A percentile compares a stretch with the other conserved stretches of the same genome.
Conservation (phyloP, 1,140 invertebrate species). For the Drosophila insularis region DNA sequence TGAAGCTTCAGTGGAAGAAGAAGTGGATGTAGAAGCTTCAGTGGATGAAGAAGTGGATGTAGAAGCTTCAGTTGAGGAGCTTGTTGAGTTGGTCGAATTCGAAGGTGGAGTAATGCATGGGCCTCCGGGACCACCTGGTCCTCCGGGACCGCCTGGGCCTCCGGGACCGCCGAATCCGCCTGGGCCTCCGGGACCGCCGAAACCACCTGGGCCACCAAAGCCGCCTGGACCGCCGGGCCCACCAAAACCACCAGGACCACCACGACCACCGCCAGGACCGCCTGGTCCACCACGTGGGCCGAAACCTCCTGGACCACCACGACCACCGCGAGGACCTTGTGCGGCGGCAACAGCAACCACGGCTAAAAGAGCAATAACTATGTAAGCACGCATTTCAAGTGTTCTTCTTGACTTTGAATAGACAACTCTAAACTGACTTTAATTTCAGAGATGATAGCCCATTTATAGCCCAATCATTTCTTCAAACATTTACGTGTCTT, state of each 20-base stretch:
- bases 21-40: not conserved
- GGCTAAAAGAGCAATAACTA: slow-evolving; percentile 30
- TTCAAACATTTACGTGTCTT: not conserved
- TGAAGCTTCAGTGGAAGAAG: not conserved
- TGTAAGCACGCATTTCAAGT: slow-evolving; percentile 24
- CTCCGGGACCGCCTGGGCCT: not conserved
- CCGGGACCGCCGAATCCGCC: slow-evolving; percentile 3
- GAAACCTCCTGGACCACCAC: not conserved
- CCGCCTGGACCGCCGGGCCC: not conserved
- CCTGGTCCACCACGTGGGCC: not conserved
- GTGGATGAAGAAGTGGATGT: not conserved
- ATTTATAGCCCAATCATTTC: slow-evolving; percentile 21
- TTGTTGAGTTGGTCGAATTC: slow-evolving; percentile 26
- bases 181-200: not conserved
- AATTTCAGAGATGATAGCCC: not conserved
- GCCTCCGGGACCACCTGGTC: slow-evolving; percentile 2
- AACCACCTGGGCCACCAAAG: not conserved
- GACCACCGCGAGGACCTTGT: slow-evolving; percentile 27
- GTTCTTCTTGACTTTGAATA: slow-evolving; percentile 11
- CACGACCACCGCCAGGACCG: not conserved
- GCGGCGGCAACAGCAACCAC: slow-evolving; percentile 36
- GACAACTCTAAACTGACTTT: slow-evolving; percentile 5
- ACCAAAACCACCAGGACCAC: slow-evolving; percentile 10
- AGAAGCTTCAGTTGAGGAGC: not conserved
- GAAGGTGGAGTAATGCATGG: slow-evolving; percentile 3